Evolutionary conservation across 2,113 vertebrate species (phyloP).

Genomic region (Grantiella picta): DNA sequence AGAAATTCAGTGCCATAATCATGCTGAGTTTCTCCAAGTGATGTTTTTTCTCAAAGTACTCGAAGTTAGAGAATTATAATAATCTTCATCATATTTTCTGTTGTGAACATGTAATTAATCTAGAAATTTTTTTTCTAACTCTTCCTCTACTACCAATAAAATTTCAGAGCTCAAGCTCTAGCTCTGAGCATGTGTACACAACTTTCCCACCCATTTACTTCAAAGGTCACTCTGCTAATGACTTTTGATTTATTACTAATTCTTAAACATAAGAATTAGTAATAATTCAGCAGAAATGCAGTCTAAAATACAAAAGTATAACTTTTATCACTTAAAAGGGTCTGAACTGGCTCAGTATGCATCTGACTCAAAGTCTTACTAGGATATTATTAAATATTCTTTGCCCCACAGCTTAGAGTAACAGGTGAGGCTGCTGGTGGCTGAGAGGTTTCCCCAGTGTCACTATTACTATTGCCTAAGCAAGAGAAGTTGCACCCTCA

Average conservation of each 20-base stretch:
- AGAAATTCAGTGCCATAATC: not conserved
- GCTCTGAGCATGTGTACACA: not conserved
- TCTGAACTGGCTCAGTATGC: not conserved
- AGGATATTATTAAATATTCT: not conserved
- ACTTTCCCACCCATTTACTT: not conserved
- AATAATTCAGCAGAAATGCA: not conserved
- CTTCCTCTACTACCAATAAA: not conserved
- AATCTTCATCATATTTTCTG: not conserved
- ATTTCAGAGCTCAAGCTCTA: not conserved
- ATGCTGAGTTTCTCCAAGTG: not conserved
- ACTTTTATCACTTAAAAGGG: not conserved
- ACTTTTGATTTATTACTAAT: not conserved
- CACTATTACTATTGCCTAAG: not conserved
- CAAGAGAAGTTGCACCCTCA: not conserved
- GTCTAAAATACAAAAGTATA: not conserved
- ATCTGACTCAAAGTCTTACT: not conserved
- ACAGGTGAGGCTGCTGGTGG: not conserved
- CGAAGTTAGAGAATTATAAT: not conserved
- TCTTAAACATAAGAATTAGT: not conserved
- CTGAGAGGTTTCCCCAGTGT: not conserved
- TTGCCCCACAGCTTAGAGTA: not conserved
- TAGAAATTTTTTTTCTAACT: not conserved
- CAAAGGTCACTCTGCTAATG: not conserved
- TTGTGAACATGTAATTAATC: not conserved
- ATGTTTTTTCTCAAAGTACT: not conserved